Evolutionary conservation across 2,113 vertebrate genomes (phyloP).

Genomic region (Sinocyclocheilus anophthalmus): DNA sequence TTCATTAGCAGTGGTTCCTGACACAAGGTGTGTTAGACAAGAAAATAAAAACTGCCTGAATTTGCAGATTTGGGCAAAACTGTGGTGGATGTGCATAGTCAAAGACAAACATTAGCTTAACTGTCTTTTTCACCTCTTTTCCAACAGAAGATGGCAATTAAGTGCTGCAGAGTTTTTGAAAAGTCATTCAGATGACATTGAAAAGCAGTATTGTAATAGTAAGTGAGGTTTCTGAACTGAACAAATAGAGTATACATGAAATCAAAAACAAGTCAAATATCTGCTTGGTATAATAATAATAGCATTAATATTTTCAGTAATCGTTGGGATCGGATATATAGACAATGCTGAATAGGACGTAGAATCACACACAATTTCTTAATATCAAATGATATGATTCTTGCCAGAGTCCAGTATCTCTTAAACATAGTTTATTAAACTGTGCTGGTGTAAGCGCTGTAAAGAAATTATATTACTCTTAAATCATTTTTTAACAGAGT

Average conservation of each 20-base stretch:
- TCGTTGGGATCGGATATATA: too few species aligned
- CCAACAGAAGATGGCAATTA: background rate
- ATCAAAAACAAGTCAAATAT: background rate
- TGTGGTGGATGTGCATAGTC: conserved; percentile 23
- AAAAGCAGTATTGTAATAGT: background rate
- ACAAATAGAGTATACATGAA: background rate
- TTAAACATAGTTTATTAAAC: too few species aligned
- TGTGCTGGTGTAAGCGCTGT: too few species aligned
- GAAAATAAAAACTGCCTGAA: conserved; percentile 17
- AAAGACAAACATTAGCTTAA: conserved; percentile 17
- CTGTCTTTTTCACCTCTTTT: background rate
- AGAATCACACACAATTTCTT: too few species aligned
- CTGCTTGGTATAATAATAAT: background rate
- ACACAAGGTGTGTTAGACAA: conserved; percentile 44
- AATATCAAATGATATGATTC: too few species aligned
- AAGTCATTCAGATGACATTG: background rate
- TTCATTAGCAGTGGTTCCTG: conserved; percentile 43
- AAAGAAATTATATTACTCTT: too few species aligned
- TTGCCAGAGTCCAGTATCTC: too few species aligned
- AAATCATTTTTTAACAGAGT: too few species aligned
- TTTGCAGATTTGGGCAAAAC: conserved; percentile 15
- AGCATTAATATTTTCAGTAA: background rate
- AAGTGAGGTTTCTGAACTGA: background rate
- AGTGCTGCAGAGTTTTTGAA: background rate
- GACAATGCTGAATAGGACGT: too few species aligned